A percentile compares a stretch with the other conserved stretches of the same genome.
These are phyloP conservation scores for Copsychus sechellarum DNA, from an alignment of 2,113 vertebrate genomes.

Conservation along the genomic window DNA sequence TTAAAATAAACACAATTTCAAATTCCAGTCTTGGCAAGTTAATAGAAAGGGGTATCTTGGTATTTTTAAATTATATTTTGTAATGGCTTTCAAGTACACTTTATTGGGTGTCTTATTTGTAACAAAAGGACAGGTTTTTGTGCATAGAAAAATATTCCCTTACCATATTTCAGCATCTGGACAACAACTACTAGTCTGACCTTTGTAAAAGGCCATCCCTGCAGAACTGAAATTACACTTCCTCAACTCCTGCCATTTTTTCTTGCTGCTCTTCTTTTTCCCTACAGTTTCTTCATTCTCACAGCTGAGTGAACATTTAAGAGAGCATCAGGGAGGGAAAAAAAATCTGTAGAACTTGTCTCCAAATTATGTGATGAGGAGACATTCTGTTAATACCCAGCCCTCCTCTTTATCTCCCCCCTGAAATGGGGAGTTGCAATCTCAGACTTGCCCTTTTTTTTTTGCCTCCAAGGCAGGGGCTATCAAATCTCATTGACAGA, in stretches of 20 bases:
- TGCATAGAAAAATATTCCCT: not conserved
- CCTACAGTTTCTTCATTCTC: not conserved
- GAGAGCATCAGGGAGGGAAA: not conserved
- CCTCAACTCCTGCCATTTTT: not conserved
- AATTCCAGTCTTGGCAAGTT: not conserved
- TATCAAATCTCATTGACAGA: conserved; percentile 6
- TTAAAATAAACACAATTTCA: not conserved
- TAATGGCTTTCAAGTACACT: not conserved
- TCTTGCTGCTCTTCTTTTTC: not conserved
- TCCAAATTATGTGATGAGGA: not conserved
- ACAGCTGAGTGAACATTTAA: not conserved
- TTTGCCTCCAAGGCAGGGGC: not conserved
- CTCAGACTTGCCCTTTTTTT: not conserved
- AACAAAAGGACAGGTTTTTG: not conserved
- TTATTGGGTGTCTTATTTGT: not conserved
- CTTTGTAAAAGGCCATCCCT: not conserved
- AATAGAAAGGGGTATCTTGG: not conserved
- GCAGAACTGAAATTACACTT: not conserved
- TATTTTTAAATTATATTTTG: not conserved
- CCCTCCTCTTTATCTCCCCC: not conserved
- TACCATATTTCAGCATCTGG: not conserved
- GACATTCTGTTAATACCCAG: not conserved
- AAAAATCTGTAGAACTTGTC: not conserved
- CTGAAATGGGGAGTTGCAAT: not conserved
- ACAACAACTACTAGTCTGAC: not conserved